Evolutionary conservation across 2,888 invertebrate species (phyloP).

Genomic region (Spodoptera picta): DNA sequence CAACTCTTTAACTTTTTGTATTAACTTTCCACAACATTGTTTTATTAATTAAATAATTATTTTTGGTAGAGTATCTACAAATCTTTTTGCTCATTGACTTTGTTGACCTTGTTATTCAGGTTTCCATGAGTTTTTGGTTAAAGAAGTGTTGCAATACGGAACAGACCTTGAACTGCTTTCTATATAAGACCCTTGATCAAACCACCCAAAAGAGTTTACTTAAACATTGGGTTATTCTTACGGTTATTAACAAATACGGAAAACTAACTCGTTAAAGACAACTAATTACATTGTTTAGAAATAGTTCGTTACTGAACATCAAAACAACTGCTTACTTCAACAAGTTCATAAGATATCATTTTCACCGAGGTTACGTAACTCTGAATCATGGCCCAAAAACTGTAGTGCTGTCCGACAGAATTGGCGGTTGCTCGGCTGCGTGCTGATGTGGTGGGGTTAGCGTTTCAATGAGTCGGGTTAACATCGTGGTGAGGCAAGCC

Average conservation of each 20-base stretch:
- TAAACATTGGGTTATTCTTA: no score
- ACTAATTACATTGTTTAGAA: conserved; percentile 10
- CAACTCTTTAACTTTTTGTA: no score
- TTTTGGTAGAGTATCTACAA: no score
- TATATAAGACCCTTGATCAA: neutral
- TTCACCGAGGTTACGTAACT: conserved; percentile 56
- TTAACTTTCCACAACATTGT: no score
- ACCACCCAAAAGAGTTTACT: no score
- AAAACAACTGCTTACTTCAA: conserved; percentile 40
- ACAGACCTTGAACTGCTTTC: neutral
- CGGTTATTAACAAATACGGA: no score
- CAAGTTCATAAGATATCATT: conserved; percentile 57
- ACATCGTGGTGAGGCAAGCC: conserved; percentile 74
- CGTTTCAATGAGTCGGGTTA: conserved; percentile 60
- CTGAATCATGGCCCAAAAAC: conserved; percentile 61
- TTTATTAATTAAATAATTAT: no score
- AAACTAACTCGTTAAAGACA: no score
- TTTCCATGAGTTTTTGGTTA: neutral
- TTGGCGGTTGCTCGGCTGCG: conserved; percentile 43
- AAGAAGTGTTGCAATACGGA: neutral
- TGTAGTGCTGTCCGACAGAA: conserved; percentile 43
- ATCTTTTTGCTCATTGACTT: neutral
- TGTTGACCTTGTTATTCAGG: neutral
- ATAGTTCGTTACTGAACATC: conserved; percentile 38
- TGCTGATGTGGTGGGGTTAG: conserved; percentile 45